Evolutionary conservation across 2,888 invertebrate genomes (phyloP).

Genomic region (Mythimna ferrago): DNA sequence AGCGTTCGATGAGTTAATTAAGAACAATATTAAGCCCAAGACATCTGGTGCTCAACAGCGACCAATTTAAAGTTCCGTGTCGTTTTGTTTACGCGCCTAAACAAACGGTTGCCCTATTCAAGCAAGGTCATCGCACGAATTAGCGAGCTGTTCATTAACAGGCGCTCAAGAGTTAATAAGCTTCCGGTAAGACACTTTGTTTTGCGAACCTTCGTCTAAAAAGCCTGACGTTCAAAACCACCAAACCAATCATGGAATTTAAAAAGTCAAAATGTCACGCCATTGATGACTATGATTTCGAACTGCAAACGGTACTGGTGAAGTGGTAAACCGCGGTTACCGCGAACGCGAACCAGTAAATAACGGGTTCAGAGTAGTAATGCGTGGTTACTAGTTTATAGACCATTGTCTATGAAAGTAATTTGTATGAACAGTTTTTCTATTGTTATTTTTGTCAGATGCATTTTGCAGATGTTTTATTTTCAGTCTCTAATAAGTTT

Average conservation of each 20-base stretch:
- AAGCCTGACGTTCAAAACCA: conserved; percentile 16
- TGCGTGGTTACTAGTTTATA: conserved; percentile 21
- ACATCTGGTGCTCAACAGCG: background rate
- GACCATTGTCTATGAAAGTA: conserved; percentile 23
- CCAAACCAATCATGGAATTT: background rate
- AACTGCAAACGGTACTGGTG: conserved; percentile 1
- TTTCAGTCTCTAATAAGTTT: background rate
- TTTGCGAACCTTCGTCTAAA: conserved; percentile 6
- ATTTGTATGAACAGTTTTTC: background rate
- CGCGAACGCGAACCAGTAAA: conserved; percentile 12
- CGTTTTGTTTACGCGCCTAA: conserved; percentile 31
- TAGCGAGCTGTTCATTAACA: conserved; percentile 36
- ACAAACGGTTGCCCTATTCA: conserved; percentile 39
- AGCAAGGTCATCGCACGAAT: conserved; percentile 46
- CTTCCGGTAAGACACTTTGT: conserved; percentile 25
- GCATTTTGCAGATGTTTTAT: background rate
- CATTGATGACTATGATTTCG: conserved; percentile 11
- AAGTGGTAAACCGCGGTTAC: background rate
- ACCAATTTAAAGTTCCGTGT: conserved; percentile 4
- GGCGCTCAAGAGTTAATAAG: conserved; percentile 35
- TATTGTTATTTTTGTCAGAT: conserved; percentile 12
- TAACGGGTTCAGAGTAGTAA: conserved; percentile 29
- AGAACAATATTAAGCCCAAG: background rate
- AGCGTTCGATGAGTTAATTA: background rate
- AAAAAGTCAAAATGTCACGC: conserved; percentile 9